Percentiles rank a stretch among this genome's conserved stretches.
These are phyloP conservation scores for Synergus umbraculus DNA, from an alignment of 2,888 invertebrate species.

Conservation along the genomic window DNA sequence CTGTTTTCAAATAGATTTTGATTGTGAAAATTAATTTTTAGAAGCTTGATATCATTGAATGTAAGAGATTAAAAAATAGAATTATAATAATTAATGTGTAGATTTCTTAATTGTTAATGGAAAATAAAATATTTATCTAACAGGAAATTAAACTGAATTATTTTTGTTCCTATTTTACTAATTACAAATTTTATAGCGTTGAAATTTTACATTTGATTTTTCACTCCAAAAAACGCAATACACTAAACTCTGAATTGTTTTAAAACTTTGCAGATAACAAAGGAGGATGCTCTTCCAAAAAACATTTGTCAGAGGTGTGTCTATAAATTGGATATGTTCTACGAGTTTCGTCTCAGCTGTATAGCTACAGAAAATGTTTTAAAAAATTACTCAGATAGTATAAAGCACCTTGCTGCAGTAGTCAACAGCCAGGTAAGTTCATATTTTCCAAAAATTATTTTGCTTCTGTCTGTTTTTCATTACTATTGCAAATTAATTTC, in stretches of 20 bases:
- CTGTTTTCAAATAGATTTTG: conserved; percentile 3
- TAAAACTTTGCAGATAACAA: conserved; percentile 80
- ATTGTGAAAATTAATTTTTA: conserved; percentile 30
- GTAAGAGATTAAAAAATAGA: not conserved
- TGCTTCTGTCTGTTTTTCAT: not conserved
- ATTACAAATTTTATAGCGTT: not conserved
- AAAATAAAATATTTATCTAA: no score
- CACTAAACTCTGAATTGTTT: not conserved
- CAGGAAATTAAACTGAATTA: no score
- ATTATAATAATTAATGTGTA: not conserved
- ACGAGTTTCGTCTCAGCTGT: conserved; percentile 84
- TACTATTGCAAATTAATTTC: not conserved
- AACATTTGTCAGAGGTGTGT: conserved; percentile 85
- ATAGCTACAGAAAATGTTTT: conserved; percentile 83
- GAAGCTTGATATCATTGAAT: not conserved
- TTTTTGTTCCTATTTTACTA: no score
- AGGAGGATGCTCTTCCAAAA: conserved; percentile 85
- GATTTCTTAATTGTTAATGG: no score
- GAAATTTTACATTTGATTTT: not conserved
- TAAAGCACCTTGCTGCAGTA: conserved; percentile 83
- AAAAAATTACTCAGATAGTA: conserved; percentile 84
- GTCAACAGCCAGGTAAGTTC: conserved; percentile 83
- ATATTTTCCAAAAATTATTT: not conserved
- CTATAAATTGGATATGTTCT: conserved; percentile 83
- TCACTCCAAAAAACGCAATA: not conserved